Evolutionary conservation across 1,140 invertebrate genomes (phyloP).

Genomic region (Ephestia elutella): DNA sequence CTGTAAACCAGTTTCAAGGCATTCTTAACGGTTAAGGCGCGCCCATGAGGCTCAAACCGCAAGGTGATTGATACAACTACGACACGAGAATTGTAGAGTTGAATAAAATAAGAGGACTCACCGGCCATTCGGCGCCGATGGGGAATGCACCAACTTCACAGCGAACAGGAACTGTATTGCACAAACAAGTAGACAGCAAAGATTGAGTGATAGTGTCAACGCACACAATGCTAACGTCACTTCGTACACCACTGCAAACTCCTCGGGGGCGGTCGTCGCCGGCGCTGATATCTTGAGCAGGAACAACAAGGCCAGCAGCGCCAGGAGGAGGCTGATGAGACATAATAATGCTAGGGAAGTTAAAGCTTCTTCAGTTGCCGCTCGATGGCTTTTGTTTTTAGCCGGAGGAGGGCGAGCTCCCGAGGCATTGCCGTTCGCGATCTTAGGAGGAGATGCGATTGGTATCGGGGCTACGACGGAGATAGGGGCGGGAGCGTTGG

Average conservation of each 20-base stretch:
- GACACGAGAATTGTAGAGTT: constrained; percentile 9
- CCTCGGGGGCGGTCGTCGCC: constrained; percentile 80
- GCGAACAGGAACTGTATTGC: constrained; percentile 95
- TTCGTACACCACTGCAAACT: constrained; percentile 91
- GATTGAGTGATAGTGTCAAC: constrained; percentile 88
- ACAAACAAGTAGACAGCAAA: constrained; percentile 94
- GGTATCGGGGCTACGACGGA: constrained; percentile 48
- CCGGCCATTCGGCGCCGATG: constrained; percentile 75
- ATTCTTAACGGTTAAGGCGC: constrained; percentile 54
- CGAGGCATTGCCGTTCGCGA: constrained; percentile 67
- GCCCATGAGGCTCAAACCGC: constrained; percentile 18
- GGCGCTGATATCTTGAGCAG: constrained; percentile 86
- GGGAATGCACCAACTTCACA: constrained; percentile 90
- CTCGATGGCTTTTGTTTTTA: constrained; percentile 69
- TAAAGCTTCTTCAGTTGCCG: constrained; percentile 86
- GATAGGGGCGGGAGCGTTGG: constrained; percentile 33
- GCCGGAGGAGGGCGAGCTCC: constrained; percentile 52
- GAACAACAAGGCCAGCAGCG: constrained; percentile 88
- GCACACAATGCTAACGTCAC: constrained; percentile 91
- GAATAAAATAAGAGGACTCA: constrained; percentile 33
- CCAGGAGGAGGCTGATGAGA: constrained; percentile 86
- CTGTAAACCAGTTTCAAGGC: constrained; percentile 48
- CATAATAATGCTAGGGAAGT: constrained; percentile 90
- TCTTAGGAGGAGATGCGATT: constrained; percentile 51
- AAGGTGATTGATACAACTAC: constrained; percentile 34